Percentiles rank a stretch among this genome's conserved stretches.
These are phyloP conservation scores for Arizona elegans DNA, from an alignment of 2,113 vertebrate species.

Conservation along the genomic window DNA sequence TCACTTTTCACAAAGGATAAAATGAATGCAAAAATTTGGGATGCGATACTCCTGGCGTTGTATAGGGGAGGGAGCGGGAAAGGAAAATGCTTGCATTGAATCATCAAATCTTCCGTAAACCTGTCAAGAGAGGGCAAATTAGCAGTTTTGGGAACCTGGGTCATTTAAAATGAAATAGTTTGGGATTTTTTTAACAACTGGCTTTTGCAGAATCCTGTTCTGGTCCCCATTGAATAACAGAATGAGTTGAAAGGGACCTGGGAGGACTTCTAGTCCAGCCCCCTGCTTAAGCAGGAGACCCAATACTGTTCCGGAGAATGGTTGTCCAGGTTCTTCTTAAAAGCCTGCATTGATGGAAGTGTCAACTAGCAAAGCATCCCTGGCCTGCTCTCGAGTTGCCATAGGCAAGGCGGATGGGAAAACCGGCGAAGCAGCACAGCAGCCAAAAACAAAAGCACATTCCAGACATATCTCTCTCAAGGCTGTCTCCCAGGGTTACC, in stretches of 20 bases:
- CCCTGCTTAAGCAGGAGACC: background rate
- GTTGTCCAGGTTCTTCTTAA: no score
- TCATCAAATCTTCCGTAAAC: background rate
- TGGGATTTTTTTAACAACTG: background rate
- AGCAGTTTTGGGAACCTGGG: background rate
- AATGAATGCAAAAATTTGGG: background rate
- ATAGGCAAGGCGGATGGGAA: no score
- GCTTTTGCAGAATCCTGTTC: background rate
- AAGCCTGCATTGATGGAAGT: no score
- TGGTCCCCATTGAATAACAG: background rate
- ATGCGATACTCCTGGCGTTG: background rate
- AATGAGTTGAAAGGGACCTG: background rate
- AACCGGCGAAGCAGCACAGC: no score
- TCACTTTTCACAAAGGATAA: conserved; percentile 6
- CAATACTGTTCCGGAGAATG: no score
- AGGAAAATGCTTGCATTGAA: background rate
- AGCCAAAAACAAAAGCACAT: no score
- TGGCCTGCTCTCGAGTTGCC: no score
- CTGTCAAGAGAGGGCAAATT: background rate
- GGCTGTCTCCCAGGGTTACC: no score
- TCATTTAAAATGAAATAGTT: background rate
- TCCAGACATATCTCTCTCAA: no score
- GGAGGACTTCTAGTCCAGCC: background rate
- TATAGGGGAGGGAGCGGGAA: background rate
- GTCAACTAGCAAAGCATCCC: no score